phyloP scores from a whole-genome alignment of 2,113 vertebrate species.

The Heloderma charlesbogerti region DNA sequence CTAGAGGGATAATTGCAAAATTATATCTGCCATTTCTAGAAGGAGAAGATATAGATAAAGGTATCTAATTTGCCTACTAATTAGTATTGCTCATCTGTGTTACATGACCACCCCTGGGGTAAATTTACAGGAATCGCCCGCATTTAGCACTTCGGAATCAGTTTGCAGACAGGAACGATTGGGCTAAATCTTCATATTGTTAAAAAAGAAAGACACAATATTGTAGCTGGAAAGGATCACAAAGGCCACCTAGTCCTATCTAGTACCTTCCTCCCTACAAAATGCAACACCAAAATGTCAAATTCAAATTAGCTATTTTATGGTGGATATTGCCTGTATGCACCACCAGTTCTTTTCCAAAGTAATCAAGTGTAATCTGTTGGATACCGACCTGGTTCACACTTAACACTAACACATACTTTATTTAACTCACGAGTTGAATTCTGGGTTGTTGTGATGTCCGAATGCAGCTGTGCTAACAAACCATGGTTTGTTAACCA shows the following conservation, averaged over 20 bases:
- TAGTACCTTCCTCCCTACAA: conserved; percentile 40
- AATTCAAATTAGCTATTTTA: conserved; percentile 41
- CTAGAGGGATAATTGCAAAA: conserved; percentile 59
- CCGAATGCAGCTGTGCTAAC: too few relatives aligned
- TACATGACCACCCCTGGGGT: conserved; percentile 50
- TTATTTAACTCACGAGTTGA: too few relatives aligned
- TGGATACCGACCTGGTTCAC: neutral
- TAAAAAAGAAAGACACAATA: conserved; percentile 28
- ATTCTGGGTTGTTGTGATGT: too few relatives aligned
- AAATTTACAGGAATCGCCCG: conserved; percentile 26
- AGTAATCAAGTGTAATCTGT: neutral
- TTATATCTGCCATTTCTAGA: conserved; percentile 61
- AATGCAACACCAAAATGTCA: conserved; percentile 20
- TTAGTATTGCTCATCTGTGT: conserved; percentile 57
- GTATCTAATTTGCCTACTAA: conserved; percentile 65
- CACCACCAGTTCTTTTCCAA: conserved; percentile 24
- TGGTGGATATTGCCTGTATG: neutral
- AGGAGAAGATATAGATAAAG: conserved; percentile 64
- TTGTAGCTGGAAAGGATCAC: neutral
- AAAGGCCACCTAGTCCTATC: conserved; percentile 58
- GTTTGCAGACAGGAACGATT: conserved; percentile 9
- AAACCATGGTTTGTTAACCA: too few relatives aligned
- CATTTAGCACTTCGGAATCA: conserved; percentile 30
- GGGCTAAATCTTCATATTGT: neutral
- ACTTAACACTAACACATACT: too few relatives aligned